phyloP scores from a whole-genome alignment of 2,888 invertebrate genomes.

The Cantharis lateralis region DNA sequence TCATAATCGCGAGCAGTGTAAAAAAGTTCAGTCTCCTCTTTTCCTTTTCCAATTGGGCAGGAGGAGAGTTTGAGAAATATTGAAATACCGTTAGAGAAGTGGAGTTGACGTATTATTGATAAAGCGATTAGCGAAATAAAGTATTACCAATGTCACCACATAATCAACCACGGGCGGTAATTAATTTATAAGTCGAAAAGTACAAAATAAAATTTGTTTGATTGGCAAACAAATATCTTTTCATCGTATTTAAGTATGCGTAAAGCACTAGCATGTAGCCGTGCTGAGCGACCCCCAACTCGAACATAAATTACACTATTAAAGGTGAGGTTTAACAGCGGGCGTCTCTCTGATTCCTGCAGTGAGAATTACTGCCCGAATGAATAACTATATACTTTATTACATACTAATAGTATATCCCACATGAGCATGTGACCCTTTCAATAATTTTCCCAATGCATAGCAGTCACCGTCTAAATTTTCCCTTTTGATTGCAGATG shows the following conservation, averaged over 20 bases:
- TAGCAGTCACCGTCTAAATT: slow-evolving; percentile 46
- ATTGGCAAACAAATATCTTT: slow-evolving; percentile 44
- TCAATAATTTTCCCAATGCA: slow-evolving; percentile 43
- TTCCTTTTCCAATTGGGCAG: too few relatives aligned
- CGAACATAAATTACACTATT: slow-evolving; percentile 58
- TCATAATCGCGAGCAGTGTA: neutral
- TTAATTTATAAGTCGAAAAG: slow-evolving; percentile 28
- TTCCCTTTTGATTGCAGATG: slow-evolving; percentile 35
- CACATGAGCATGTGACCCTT: slow-evolving; percentile 54
- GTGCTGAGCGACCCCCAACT: slow-evolving; percentile 47
- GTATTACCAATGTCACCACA: slow-evolving; percentile 21
- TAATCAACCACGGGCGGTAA: slow-evolving; percentile 22
- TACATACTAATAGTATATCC: slow-evolving; percentile 57
- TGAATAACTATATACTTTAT: slow-evolving; percentile 59
- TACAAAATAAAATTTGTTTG: slow-evolving; percentile 34
- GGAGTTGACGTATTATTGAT: neutral
- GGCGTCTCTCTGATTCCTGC: slow-evolving; percentile 52
- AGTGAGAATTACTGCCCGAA: slow-evolving; percentile 58
- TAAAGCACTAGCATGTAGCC: slow-evolving; percentile 42
- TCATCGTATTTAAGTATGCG: slow-evolving; percentile 40
- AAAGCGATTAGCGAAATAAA: neutral
- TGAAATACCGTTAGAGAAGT: neutral
- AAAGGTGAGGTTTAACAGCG: slow-evolving; percentile 58
- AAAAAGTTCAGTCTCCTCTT: neutral
- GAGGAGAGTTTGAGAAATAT: neutral